Evolutionary conservation across 30 jellyfish, hydroid and myxozoan genomes (phyloP), one percentile per base, ranked within the genome.

Genomic region (Aurelia aurita complex sp. Pacific): DNA sequence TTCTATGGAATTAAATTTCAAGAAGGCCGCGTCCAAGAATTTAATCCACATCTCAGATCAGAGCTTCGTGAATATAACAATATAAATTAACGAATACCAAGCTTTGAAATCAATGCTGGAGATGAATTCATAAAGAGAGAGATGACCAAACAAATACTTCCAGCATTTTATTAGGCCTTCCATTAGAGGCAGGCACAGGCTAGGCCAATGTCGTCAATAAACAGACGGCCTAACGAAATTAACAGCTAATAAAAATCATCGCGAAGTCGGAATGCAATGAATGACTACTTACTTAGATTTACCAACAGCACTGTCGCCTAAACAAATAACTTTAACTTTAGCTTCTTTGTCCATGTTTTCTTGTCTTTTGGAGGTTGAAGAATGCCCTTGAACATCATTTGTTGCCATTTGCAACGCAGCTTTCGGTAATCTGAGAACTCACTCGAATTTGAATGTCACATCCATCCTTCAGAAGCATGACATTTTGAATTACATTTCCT

Each of bases 281-380:
- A 61, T 14, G 67, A 60, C 43, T 8, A 83, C 97, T 76, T 82
- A 92, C 98, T 92, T 92, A 5, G 98, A 92, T 82, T 92, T 92
- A 60, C 98, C 98, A 54, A 92, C 98, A 19, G 98, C 98, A 77
- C 98, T 92, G 64, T 92, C 98, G 23, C 98, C 98, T 9, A 92
- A 77, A 64, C 98, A 92, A 18, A 92, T 92, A 42, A 92, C 95
- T 76, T 92, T 92, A 15, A 92, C 96, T 83, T 85, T 83, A 63
- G 88, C 74, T 55, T 83, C 92, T 67, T 80, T 87, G 17, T 92
- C 98, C 98, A 92, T 92, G 51, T 65, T 67, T 40, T 54, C 81
- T 55, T 15, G 62, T 2, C 17, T 50, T 5, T 54, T 61, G 29
- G 15, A 66, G 59, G 73, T 38, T 14, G 53, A 71, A 43, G 63